Evolutionary conservation across 2,113 vertebrate species (phyloP).

Genomic region (Nothoprocta perdicaria): DNA sequence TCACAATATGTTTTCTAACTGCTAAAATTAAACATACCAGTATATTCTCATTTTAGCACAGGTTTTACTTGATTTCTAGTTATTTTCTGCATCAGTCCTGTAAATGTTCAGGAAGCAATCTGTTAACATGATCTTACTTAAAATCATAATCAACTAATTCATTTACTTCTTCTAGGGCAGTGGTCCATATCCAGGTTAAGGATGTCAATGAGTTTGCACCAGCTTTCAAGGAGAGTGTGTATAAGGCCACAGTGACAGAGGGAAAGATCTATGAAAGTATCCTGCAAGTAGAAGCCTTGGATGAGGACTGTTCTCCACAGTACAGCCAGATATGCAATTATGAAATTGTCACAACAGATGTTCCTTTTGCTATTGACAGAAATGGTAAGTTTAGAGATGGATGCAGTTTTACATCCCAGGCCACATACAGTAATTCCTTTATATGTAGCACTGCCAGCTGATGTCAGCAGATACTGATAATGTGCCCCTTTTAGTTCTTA

Average conservation of each 20-base stretch:
- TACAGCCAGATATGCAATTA: conserved; percentile 99
- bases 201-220: conserved; percentile 96
- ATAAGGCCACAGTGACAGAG: conserved; percentile 88
- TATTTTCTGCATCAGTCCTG: not conserved
- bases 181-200: conserved; percentile 96
- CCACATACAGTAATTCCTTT: not conserved
- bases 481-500: not conserved
- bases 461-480: not conserved
- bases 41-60: not conserved
- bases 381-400: conserved; percentile 85
- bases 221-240: conserved; percentile 88
- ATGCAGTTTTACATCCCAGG: not conserved
- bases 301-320: conserved; percentile 96
- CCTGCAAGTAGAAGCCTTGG: conserved; percentile 93
- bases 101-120: not conserved
- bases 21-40: not conserved
- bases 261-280: conserved; percentile 96
- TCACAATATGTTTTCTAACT: not conserved
- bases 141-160: not conserved
- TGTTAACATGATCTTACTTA: not conserved
- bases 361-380: conserved; percentile 96
- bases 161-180: conserved; percentile 81
- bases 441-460: not conserved
- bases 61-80: not conserved
- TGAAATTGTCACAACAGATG: conserved; percentile 87